A percentile compares a stretch with the other conserved stretches of the same genome.
Conservation (phyloP, 2,888 invertebrate species). For the Pimpla rufipes region DNA sequence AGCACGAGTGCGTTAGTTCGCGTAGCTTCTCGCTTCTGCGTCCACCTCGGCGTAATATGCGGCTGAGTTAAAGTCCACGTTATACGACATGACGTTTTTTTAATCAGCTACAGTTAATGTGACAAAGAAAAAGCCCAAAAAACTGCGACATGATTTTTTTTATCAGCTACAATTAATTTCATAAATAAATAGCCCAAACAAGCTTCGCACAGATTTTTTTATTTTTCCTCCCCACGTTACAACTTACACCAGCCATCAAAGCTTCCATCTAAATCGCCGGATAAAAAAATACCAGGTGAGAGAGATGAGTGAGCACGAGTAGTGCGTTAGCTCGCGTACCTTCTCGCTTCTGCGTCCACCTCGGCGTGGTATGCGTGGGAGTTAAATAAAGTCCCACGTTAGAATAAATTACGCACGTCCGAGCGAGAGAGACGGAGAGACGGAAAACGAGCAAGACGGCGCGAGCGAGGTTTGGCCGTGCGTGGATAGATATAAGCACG, state of each 20-base stretch:
- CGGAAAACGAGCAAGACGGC: too few species aligned
- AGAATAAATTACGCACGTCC: constrained; percentile 81
- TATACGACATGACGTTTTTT: too few species aligned
- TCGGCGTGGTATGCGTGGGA: constrained; percentile 79
- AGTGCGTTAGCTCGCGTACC: constrained; percentile 32
- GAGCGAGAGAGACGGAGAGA: constrained; percentile 17
- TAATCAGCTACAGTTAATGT: too few species aligned
- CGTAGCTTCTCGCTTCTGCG: constrained; percentile 69
- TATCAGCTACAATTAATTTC: too few species aligned
- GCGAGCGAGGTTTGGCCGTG: constrained; percentile 71
- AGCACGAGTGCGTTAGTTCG: background rate
- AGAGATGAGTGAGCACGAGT: background rate
- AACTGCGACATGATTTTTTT: too few species aligned
- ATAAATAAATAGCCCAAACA: background rate
- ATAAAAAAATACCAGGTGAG: background rate
- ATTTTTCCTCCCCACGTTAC: too few species aligned
- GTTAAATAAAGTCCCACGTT: constrained; percentile 82
- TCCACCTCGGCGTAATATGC: constrained; percentile 69
- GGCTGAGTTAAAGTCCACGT: constrained; percentile 83
- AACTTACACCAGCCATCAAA: background rate
- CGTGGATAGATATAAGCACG: constrained; percentile 63
- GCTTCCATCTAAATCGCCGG: background rate
- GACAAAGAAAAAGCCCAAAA: too few species aligned
- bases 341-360: constrained; percentile 67
- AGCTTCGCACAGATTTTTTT: too few species aligned